Conservation (phyloP, 2,113 vertebrate genomes). For the Nerophis lumbriciformis region DNA sequence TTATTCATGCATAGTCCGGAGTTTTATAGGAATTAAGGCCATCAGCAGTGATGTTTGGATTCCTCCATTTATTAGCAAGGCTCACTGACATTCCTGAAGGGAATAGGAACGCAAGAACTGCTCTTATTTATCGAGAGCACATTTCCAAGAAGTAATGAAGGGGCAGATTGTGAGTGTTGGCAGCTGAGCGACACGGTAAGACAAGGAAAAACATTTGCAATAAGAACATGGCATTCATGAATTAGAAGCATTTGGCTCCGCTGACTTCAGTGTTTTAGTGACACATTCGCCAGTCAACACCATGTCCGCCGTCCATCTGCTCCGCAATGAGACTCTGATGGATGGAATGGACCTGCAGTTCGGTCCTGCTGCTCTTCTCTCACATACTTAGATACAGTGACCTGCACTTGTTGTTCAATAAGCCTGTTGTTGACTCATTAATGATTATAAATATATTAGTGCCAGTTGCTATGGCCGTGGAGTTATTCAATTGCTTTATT, state of each 20-base stretch:
- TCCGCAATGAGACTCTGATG: conserved; percentile 21
- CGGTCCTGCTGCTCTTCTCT: conserved; percentile 24
- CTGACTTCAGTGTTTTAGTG: conserved; percentile 38
- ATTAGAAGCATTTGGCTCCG: conserved; percentile 22
- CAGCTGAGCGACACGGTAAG: not conserved
- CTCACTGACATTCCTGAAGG: not conserved
- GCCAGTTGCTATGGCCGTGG: not conserved
- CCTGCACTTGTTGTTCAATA: conserved; percentile 14
- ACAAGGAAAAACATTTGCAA: conserved; percentile 17
- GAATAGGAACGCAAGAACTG: not conserved
- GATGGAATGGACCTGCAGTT: conserved; percentile 16
- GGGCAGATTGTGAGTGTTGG: not conserved
- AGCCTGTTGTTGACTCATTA: conserved; percentile 3
- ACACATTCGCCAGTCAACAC: conserved; percentile 44
- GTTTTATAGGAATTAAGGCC: not conserved
- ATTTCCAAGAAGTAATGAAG: not conserved
- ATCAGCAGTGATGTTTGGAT: not conserved
- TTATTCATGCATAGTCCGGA: no score
- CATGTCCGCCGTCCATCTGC: conserved; percentile 54
- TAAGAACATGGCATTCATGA: conserved; percentile 21
- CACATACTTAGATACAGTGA: not conserved
- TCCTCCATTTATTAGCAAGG: not conserved
- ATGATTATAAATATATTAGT: conserved; percentile 8
- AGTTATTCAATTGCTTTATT: conserved; percentile 7
- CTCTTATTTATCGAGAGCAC: not conserved